phyloP scores from a whole-genome alignment of 1,140 invertebrate species.

The Drosophila punjabiensis region DNA sequence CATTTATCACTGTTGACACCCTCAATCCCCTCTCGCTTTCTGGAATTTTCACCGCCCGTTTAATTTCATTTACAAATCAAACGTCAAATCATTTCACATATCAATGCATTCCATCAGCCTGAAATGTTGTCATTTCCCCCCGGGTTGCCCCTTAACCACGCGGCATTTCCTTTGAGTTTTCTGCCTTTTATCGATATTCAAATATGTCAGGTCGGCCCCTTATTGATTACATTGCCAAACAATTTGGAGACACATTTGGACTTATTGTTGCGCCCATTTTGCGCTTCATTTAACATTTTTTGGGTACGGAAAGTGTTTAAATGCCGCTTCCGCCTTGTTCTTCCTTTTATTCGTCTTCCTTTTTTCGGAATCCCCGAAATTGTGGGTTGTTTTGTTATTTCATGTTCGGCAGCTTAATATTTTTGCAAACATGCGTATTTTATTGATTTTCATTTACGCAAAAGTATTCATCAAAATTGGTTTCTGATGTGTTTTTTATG shows the following conservation, averaged over 20 bases:
- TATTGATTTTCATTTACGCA: constrained; percentile 76
- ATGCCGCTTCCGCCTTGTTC: constrained; percentile 61
- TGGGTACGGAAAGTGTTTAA: constrained; percentile 71
- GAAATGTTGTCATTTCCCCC: constrained; percentile 42
- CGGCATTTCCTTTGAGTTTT: constrained; percentile 17
- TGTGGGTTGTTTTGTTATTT: constrained; percentile 38
- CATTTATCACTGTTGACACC: constrained; percentile 27
- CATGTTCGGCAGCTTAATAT: constrained; percentile 39
- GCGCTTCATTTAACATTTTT: constrained; percentile 71
- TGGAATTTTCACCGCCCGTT: constrained; percentile 48
- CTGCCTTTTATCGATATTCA: constrained; percentile 43
- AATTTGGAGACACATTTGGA: constrained; percentile 62
- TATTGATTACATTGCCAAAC: constrained; percentile 73
- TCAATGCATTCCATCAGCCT: constrained; percentile 66
- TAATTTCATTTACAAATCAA: constrained; percentile 79
- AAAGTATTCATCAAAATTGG: constrained; percentile 74
- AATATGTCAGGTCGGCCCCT: constrained; percentile 34
- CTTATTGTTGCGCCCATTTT: constrained; percentile 71
- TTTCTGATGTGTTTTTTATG: constrained; percentile 78
- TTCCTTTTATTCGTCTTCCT: constrained; percentile 17
- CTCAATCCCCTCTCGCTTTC: neutral
- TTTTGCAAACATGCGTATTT: constrained; percentile 49
- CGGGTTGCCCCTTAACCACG: neutral
- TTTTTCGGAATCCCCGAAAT: neutral
- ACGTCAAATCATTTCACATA: constrained; percentile 78